phyloP scores from a whole-genome alignment of 2,888 invertebrate species.

The Neuroscelio doddi region DNA sequence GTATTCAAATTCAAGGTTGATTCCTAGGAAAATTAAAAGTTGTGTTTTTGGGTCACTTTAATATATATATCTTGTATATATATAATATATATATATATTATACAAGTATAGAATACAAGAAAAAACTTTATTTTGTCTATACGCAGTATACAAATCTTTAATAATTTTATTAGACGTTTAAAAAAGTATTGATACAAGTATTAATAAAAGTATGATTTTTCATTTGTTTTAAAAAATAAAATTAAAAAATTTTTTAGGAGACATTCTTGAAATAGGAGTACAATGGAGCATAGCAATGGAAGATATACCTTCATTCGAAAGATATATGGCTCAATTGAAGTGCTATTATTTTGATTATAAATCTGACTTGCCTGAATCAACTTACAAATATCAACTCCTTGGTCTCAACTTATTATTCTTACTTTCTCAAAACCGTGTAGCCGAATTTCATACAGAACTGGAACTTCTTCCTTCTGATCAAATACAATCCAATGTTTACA shows the following conservation, averaged over 20 bases:
- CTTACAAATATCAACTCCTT: slow-evolving; percentile 94
- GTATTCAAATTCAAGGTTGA: too few species aligned
- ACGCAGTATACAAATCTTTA: too few species aligned
- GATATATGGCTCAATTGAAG: slow-evolving; percentile 97
- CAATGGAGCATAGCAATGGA: slow-evolving; percentile 94
- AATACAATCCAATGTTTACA: slow-evolving; percentile 94
- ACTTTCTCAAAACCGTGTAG: slow-evolving; percentile 95
- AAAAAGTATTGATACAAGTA: too few species aligned
- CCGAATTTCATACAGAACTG: slow-evolving; percentile 98
- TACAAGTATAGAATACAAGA: too few species aligned
- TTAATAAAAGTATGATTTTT: too few species aligned
- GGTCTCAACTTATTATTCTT: slow-evolving; percentile 95
- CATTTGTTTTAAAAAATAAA: neutral
- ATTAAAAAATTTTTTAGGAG: slow-evolving; percentile 73
- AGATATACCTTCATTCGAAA: slow-evolving; percentile 96
- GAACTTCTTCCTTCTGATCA: slow-evolving; percentile 94
- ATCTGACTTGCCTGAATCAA: slow-evolving; percentile 88
- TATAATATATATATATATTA: too few species aligned
- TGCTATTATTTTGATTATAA: slow-evolving; percentile 96
- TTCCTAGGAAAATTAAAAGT: too few species aligned
- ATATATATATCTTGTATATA: too few species aligned
- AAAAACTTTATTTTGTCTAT: slow-evolving; percentile 14
- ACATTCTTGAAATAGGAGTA: slow-evolving; percentile 95
- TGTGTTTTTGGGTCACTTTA: too few species aligned
- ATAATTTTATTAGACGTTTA: too few species aligned